These are phyloP conservation scores for Rhinella marina DNA, from an alignment of 2,797 vertebrate genomes.

Conservation along the genomic window DNA sequence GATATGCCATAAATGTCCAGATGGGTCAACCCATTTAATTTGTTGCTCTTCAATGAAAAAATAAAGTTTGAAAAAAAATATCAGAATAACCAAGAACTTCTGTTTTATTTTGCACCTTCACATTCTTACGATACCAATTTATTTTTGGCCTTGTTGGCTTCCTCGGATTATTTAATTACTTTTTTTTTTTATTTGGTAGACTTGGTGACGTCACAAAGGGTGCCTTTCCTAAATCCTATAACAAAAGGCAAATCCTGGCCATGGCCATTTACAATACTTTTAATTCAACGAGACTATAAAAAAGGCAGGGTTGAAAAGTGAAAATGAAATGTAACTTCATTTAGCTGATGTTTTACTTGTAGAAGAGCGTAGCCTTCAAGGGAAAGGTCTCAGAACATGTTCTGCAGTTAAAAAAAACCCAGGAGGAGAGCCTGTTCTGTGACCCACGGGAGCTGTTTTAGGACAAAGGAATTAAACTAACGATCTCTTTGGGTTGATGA, in stretches of 20 bases:
- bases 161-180: too few species aligned
- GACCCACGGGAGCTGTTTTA: slow-evolving; percentile 50
- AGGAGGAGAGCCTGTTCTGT: slow-evolving; percentile 29
- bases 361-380: slow-evolving; percentile 20
- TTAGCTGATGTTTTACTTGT: slow-evolving; percentile 10
- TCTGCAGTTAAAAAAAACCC: slow-evolving; percentile 15
- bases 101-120: too few species aligned
- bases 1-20: too few species aligned
- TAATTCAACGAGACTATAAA: slow-evolving; percentile 5
- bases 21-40: neutral
- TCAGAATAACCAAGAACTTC: too few species aligned
- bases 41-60: too few species aligned
- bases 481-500: slow-evolving; percentile 38
- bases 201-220: neutral
- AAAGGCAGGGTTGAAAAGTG: neutral
- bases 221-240: neutral
- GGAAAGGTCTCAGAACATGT: slow-evolving; percentile 31
- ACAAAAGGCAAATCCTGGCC: neutral
- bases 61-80: too few species aligned
- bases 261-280: neutral
- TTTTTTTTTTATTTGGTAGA: neutral
- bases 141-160: too few species aligned
- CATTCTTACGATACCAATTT: too few species aligned
- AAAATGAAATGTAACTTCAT: slow-evolving; percentile 1
- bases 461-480: slow-evolving; percentile 58